Evolutionary conservation across 2,888 invertebrate species (phyloP), one percentile per base, ranked within the genome.

Genomic region (Ametastegia equiseti): DNA sequence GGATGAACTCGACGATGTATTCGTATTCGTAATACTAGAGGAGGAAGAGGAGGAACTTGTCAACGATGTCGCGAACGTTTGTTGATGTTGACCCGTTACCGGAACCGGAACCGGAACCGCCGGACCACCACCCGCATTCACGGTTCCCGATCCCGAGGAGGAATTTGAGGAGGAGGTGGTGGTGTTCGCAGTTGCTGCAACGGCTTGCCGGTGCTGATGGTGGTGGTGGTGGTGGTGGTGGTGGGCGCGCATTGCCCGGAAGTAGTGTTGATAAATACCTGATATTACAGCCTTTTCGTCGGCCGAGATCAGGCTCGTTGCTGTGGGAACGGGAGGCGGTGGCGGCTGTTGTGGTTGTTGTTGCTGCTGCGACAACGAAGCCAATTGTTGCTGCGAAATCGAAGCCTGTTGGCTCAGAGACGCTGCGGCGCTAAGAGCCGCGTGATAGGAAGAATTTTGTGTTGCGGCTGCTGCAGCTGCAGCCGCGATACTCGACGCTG

Each of bases 221-320:
- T 89, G 89, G 67, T n/a, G n/a, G n/a, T n/a, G 75, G 75, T 75
- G 75, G 75, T 78, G 89, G 80, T 88, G 88, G 63, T 81, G 81
- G 82, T 89, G 89, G 67, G 87, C 86, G 39, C 88, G 89, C 87
- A 89, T 88, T 36, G 88, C 87, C 47, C 89, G 88, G 85, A 90
- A 90, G 86, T 90, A 90, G 83, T 90, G 90, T 80, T 90, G 90
- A 86, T 90, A 90, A 85, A 90, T 89, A 83, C 89, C 89, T 83
- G 89, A 89, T 89, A 89, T 89, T 81, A 89, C 89, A 79, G 89
- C 89, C 80, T 89, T 89, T 83, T 89, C 89, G 81, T 89, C 88
- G 54, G 90, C 89, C 36, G 90, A 87, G 36, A 89, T 89, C 47
- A 88, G 83, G 63, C 78, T 78, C 80, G 84, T 82, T 27, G 82